Conservation (phyloP, 2,888 invertebrate genomes). For the Ypsolopha scabrella region DNA sequence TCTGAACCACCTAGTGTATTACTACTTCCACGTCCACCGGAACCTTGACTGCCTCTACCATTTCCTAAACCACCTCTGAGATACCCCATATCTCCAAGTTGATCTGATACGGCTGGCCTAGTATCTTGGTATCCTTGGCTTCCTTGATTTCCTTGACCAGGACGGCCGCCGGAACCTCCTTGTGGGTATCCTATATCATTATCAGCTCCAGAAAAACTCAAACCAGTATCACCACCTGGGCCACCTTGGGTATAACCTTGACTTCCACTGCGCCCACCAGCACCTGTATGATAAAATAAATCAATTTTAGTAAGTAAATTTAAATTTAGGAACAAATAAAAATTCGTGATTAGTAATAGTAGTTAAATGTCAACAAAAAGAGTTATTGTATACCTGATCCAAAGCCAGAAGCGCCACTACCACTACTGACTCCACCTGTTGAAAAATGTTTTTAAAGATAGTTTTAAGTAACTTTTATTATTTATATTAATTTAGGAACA, state of each 20-base stretch:
- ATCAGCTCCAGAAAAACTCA: constrained; percentile 20
- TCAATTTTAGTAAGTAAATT: no score
- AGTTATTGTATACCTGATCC: constrained; percentile 35
- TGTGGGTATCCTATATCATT: constrained; percentile 21
- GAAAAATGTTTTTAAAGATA: neutral
- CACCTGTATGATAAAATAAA: neutral
- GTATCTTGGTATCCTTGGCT: constrained; percentile 13
- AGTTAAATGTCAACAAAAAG: no score
- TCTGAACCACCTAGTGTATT: constrained; percentile 9
- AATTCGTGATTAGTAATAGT: no score
- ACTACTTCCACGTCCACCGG: constrained; percentile 3
- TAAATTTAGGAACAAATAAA: no score
- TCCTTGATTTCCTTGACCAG: constrained; percentile 19
- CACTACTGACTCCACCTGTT: constrained; percentile 23
- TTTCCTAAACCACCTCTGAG: constrained; percentile 11
- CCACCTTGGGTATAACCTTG: constrained; percentile 16
- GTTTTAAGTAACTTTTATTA: neutral
- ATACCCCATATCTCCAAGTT: constrained; percentile 13
- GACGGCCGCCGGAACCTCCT: constrained; percentile 14
- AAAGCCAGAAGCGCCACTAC: constrained; percentile 21
- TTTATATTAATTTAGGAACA: neutral
- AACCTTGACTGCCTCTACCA: constrained; percentile 9
- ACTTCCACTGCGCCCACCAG: constrained; percentile 5
- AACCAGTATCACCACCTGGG: constrained; percentile 17
- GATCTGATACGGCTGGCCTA: constrained; percentile 11